A percentile compares a stretch with the other conserved stretches of the same genome.
These are phyloP conservation scores for Brachionichthys hirsutus DNA, from an alignment of 2,113 vertebrate species.

Conservation along the genomic window DNA sequence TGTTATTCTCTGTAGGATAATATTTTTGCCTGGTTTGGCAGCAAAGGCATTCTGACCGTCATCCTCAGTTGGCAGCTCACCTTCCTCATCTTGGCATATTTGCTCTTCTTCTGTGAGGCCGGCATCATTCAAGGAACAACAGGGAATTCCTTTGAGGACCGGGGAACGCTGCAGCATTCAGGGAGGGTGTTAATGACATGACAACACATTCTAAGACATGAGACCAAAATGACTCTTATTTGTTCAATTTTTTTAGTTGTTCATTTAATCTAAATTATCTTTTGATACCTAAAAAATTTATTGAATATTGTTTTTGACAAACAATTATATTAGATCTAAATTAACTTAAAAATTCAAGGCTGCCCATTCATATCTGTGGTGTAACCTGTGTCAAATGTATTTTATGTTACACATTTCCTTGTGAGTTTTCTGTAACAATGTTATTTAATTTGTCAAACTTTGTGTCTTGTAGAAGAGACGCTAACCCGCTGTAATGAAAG, in stretches of 20 bases:
- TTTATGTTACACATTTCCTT: no score
- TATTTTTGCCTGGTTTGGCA: conserved; percentile 56
- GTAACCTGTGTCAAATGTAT: no score
- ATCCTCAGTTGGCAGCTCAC: conserved; percentile 76
- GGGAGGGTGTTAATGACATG: conserved; percentile 70
- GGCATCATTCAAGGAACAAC: conserved; percentile 66
- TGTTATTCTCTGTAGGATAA: conserved; percentile 1
- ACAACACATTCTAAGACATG: conserved; percentile 9
- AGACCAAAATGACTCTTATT: conserved; percentile 6
- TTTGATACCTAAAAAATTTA: neutral
- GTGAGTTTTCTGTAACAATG: no score
- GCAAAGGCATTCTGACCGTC: conserved; percentile 70
- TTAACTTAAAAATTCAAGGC: no score
- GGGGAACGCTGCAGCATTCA: conserved; percentile 77
- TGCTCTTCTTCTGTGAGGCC: conserved; percentile 72
- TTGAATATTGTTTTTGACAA: no score
- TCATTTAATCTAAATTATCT: conserved; percentile 70
- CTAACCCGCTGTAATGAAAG: no score
- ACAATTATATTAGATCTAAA: no score
- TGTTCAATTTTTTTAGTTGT: conserved; percentile 54
- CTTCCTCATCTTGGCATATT: conserved; percentile 74
- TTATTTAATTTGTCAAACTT: no score
- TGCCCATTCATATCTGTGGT: no score
- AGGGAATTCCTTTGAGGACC: conserved; percentile 76
- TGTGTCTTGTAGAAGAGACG: no score